Evolutionary conservation across 2,888 invertebrate species (phyloP).

Genomic region (Melanostoma mellinum): DNA sequence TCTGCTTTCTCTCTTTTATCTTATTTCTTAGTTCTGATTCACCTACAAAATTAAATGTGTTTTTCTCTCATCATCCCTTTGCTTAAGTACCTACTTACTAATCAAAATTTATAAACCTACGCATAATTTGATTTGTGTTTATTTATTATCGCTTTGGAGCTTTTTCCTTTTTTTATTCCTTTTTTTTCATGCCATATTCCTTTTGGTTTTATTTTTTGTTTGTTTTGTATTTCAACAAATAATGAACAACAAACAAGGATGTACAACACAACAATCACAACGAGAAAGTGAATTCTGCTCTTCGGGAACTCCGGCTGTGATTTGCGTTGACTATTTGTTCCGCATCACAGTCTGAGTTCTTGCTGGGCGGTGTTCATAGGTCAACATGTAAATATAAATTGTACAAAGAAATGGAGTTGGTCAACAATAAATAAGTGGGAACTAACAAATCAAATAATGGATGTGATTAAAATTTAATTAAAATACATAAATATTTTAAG

Average conservation of each 20-base stretch:
- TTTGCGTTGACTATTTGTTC: conserved; percentile 84
- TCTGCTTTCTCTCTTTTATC: conserved; percentile 4
- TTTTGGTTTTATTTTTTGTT: not conserved
- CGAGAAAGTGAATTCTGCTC: conserved; percentile 76
- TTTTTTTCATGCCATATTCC: not conserved
- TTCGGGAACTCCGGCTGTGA: conserved; percentile 91
- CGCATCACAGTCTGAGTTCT: conserved; percentile 99
- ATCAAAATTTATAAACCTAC: no score
- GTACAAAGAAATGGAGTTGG: conserved; percentile 44
- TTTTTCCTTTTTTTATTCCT: not conserved
- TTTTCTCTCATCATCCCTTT: no score
- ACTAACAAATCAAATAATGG: conserved; percentile 11
- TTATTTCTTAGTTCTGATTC: conserved; percentile 40
- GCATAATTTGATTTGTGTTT: conserved; percentile 5
- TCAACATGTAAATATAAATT: conserved; percentile 77
- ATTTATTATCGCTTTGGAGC: conserved; percentile 20
- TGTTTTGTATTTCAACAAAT: not conserved
- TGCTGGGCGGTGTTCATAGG: conserved; percentile 86
- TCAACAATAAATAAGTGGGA: not conserved
- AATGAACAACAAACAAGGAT: not conserved
- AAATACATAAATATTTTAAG: no score
- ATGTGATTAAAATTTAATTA: not conserved
- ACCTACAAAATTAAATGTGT: not conserved
- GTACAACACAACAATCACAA: not conserved
- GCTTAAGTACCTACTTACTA: no score